phyloP scores from a whole-genome alignment of 2,113 vertebrate genomes.

The Columba livia region DNA sequence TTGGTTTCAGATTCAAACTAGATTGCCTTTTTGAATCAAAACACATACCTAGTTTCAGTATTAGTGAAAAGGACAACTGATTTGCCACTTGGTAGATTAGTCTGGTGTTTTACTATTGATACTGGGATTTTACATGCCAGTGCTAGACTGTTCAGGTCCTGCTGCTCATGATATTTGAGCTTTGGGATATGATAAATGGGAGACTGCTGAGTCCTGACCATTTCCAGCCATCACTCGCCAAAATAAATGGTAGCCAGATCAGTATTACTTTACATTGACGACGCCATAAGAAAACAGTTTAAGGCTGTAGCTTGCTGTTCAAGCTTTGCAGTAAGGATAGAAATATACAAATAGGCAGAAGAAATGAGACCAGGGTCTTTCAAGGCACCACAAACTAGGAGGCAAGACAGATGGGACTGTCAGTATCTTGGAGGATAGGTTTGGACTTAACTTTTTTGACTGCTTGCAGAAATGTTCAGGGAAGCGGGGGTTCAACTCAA shows the following conservation, averaged over 20 bases:
- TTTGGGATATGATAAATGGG: background rate
- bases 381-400: background rate
- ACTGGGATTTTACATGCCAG: background rate
- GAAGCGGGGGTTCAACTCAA: background rate
- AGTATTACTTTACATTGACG: background rate
- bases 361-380: background rate
- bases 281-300: background rate
- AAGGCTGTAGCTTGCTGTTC: background rate
- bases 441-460: background rate
- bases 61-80: background rate
- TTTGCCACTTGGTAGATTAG: background rate
- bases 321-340: background rate
- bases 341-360: background rate
- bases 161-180: background rate
- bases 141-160: background rate
- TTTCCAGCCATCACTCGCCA: background rate
- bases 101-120: background rate
- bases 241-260: background rate
- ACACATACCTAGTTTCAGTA: background rate
- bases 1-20: background rate
- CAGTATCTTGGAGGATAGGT: background rate
- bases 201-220: background rate
- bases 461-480: background rate
- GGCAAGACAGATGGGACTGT: slow-evolving; percentile 29
- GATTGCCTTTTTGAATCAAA: background rate